Conservation (phyloP, 2,888 invertebrate genomes). For the Cosmia pyralina region DNA sequence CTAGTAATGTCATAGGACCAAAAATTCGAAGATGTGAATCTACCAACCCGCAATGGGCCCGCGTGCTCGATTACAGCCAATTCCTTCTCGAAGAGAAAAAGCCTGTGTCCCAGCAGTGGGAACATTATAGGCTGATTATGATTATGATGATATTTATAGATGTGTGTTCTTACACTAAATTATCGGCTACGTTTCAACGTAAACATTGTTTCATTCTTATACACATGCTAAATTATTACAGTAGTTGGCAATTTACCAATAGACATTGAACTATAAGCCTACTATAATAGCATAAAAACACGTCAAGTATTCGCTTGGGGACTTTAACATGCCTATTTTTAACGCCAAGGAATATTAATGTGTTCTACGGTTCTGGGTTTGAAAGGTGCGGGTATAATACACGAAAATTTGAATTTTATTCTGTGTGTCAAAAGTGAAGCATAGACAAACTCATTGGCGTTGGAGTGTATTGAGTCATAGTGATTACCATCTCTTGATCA, state of each 20-base stretch:
- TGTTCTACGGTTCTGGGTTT: slow-evolving; percentile 29
- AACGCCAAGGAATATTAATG: slow-evolving; percentile 17
- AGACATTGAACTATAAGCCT: slow-evolving; percentile 21
- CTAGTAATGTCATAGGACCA: no score
- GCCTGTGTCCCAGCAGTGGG: no score
- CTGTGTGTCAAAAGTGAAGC: not conserved
- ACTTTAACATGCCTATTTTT: slow-evolving; percentile 8
- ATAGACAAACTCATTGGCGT: not conserved
- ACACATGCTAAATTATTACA: slow-evolving; percentile 4
- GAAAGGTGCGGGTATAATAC: not conserved
- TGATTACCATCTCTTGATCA: not conserved
- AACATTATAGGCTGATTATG: no score
- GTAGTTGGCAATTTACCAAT: slow-evolving; percentile 7
- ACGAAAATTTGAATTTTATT: not conserved
- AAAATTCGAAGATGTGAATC: no score
- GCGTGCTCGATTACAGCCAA: no score
- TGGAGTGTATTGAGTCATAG: not conserved
- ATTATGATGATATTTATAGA: no score
- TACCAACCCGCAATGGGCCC: no score
- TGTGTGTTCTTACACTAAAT: not conserved
- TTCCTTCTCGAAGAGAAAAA: no score
- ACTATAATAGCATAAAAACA: slow-evolving; percentile 3
- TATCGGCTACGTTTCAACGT: not conserved
- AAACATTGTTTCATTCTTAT: slow-evolving; percentile 12
- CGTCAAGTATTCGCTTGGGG: slow-evolving; percentile 8